These are phyloP conservation scores for Apodemia mormo DNA, from an alignment of 2,888 invertebrate species.

Conservation along the genomic window DNA sequence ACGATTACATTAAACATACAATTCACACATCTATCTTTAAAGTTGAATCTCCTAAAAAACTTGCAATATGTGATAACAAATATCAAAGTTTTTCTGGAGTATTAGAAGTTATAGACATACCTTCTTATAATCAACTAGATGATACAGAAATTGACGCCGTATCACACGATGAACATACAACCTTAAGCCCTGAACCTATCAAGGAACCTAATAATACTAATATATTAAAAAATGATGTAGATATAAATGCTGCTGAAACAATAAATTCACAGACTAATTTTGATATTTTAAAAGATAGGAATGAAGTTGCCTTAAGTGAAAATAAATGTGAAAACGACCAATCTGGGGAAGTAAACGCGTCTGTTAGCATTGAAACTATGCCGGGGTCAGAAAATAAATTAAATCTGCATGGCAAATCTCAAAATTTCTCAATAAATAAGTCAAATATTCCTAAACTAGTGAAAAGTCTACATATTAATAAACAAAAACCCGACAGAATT, in stretches of 20 bases:
- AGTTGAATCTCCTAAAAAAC: constrained; percentile 9
- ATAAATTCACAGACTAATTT: background rate
- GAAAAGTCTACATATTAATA: constrained; percentile 54
- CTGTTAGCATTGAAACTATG: background rate
- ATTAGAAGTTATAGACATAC: background rate
- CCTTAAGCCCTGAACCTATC: no score
- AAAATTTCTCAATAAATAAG: constrained; percentile 43
- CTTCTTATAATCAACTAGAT: background rate
- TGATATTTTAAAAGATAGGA: background rate
- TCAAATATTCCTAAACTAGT: constrained; percentile 73
- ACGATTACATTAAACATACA: background rate
- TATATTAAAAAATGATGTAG: background rate
- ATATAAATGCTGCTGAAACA: background rate
- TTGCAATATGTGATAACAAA: constrained; percentile 14
- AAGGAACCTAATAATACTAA: background rate
- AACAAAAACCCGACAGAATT: constrained; percentile 60
- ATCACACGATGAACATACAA: background rate
- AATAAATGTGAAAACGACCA: background rate
- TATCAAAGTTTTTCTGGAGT: constrained; percentile 2
- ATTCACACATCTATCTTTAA: background rate
- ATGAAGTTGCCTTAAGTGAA: background rate
- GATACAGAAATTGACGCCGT: background rate
- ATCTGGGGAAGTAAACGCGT: background rate
- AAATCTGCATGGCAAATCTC: constrained; percentile 20
- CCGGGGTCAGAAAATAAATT: background rate